Base-by-base conservation (phyloP, 2,888 invertebrate species). In the Iphiclides podalirius region DNA sequence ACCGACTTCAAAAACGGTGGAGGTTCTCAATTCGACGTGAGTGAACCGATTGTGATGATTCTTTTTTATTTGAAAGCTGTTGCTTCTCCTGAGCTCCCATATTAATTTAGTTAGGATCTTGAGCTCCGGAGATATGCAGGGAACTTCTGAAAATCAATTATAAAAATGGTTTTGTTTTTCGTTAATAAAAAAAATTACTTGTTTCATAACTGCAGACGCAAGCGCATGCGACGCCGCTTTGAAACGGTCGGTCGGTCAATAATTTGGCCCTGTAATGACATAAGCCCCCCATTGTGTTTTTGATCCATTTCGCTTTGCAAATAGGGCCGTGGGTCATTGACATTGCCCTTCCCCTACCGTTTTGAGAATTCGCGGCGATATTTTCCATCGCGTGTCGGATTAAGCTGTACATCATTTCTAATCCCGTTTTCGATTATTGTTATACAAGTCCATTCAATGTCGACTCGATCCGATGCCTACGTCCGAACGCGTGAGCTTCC, bases 271-370 rank as follows among this genome's bases (percentile, higher is more conserved):
- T 70, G 67, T 80, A 80, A 83, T 81, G 78, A 74, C 65, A 67
- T 61, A 77, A 71, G 78, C 72, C 83, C 87, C 85, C 75, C 78
- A 84, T 81, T 87, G 36, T 70, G 60, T 63, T 67, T 72, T 63
- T 59, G 66, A 71, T 74, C 67, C 70, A 67, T 74, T 70, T 70
- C 72, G 79, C 85, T 86, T 81, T 82, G 65, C 69, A 70, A 34
- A 35, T 75, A 76, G 76, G 81, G 80, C 79, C 74, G 76, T 72
- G 63, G 87, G 86, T 88, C 87, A 71, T 83, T 88, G 87, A 87
- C 87, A 84, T 83, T 80, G 78, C 79, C 78, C 73, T 76, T 80
- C 81, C 84, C 67, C 82, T 70, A 70, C 75, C 70, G 68, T 73
- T 64, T 70, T 77, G 71, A 64, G 66, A 71, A 80, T 82, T 83